A percentile compares a stretch with the other conserved stretches of the same genome.
Conservation (phyloP, 2,888 invertebrate genomes). For the Trachelus tabidus region DNA sequence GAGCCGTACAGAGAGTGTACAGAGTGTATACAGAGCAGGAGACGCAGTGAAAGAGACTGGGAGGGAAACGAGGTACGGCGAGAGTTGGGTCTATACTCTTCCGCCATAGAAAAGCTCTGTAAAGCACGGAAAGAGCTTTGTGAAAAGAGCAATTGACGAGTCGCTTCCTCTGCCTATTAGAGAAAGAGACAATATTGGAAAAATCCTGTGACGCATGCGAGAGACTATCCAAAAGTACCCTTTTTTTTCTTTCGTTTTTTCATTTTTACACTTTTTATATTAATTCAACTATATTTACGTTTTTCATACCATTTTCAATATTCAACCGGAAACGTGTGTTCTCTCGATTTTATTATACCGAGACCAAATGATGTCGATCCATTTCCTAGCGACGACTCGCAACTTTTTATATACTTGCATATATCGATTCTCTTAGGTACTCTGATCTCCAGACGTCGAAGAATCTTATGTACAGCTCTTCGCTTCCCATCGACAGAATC, state of each 20-base stretch:
- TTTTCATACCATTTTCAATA: not conserved
- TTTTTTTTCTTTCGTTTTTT: not conserved
- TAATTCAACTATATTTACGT: constrained; percentile 39
- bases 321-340: not conserved
- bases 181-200: constrained; percentile 44
- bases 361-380: not conserved
- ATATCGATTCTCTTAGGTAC: not conserved
- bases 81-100: constrained; percentile 8
- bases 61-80: not conserved
- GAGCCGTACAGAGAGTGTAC: not conserved
- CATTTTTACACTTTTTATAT: constrained; percentile 22
- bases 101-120: constrained; percentile 32
- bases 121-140: constrained; percentile 42
- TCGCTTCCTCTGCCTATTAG: constrained; percentile 38
- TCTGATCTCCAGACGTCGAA: not conserved
- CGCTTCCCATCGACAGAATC: not conserved
- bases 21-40: not conserved
- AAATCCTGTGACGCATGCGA: constrained; percentile 2
- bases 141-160: constrained; percentile 55
- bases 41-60: not conserved
- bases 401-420: not conserved
- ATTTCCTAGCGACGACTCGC: not conserved
- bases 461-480: not conserved
- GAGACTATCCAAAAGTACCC: not conserved
- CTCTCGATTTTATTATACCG: not conserved